Evolutionary conservation across 1,140 invertebrate species (phyloP), one percentile per base, ranked within the genome.

Genomic region (Tribolium madens): DNA sequence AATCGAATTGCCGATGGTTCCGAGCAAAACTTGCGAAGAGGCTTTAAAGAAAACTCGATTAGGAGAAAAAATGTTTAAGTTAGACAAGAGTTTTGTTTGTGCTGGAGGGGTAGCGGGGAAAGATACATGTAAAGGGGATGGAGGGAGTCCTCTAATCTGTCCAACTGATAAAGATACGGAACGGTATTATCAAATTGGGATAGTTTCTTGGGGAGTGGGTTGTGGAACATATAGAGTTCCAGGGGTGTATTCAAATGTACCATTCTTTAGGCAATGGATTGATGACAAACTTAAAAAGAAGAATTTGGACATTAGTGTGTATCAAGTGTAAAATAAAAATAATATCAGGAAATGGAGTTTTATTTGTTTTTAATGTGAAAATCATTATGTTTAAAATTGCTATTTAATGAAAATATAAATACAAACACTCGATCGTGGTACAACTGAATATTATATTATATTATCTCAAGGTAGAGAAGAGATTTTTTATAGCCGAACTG

Each of bases 51-150:
- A 85, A 69, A 92, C 91, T 0, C 83, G 90, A 12, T 84, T 92
- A 1, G 91, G 92, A 0, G 82, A 84, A n/a, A n/a, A n/a, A 6
- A 83, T 87, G 75, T 95, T 93, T 80, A 79, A 87, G 42, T 85
- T 95, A 3, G 88, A 94, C 81, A 78, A 87, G 0, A 90, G 90
- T 46, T 94, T 94, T 83, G 88, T 93, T 76, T 95, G 93, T 82
- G 93, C 93, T 0, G 93, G 92, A 0, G 93, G 93, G 0, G 88
- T 90, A 80, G 80, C 84, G 42, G 90, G 88, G 6, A 87, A 88
- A 79, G 92, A 92, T 81, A 90, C 91, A 0, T 93, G 91, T 83
- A 91, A 89, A 87, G 89, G 89, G 64, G 89, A 90, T 75, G 89
- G 89, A n/a, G 89, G 89, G 14, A 86, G 88, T 18, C 88, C 88